Conservation (phyloP, 2,888 invertebrate genomes). For the Fabriciana adippe region DNA sequence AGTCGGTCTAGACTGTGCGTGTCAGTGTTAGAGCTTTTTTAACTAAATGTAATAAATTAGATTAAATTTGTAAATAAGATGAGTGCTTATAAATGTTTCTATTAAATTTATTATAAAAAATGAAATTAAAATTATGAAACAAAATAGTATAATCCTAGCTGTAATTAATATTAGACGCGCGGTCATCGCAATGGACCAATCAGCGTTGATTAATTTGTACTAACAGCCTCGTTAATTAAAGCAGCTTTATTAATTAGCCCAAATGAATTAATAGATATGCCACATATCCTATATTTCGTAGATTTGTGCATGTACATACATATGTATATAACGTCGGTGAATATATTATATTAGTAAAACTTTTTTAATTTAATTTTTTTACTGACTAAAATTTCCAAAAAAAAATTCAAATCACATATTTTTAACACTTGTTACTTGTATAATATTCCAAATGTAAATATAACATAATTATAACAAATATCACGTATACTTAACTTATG, state of each 20-base stretch:
- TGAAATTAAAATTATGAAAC: slow-evolving; percentile 33
- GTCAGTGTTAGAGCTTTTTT: no score
- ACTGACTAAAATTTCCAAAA: no score
- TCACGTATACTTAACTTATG: no score
- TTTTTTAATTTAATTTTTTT: no score
- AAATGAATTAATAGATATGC: slow-evolving; percentile 64
- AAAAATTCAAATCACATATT: no score
- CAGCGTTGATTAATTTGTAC: slow-evolving; percentile 69
- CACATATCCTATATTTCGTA: slow-evolving; percentile 30
- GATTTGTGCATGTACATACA: slow-evolving; percentile 13
- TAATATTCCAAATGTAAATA: no score
- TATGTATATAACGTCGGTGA: neutral
- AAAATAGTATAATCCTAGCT: slow-evolving; percentile 42
- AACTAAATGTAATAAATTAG: no score
- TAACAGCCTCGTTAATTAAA: slow-evolving; percentile 69
- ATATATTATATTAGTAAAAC: no score
- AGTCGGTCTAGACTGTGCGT: no score
- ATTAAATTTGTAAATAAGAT: neutral
- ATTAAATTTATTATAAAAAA: slow-evolving; percentile 25
- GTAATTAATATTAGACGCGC: slow-evolving; percentile 46
- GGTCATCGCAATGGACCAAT: slow-evolving; percentile 53
- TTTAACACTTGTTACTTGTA: no score
- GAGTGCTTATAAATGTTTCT: slow-evolving; percentile 9
- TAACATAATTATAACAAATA: no score
- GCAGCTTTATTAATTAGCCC: slow-evolving; percentile 69